phyloP scores from a whole-genome alignment of 2,888 invertebrate genomes.

The Dinocampus coccinellae region DNA sequence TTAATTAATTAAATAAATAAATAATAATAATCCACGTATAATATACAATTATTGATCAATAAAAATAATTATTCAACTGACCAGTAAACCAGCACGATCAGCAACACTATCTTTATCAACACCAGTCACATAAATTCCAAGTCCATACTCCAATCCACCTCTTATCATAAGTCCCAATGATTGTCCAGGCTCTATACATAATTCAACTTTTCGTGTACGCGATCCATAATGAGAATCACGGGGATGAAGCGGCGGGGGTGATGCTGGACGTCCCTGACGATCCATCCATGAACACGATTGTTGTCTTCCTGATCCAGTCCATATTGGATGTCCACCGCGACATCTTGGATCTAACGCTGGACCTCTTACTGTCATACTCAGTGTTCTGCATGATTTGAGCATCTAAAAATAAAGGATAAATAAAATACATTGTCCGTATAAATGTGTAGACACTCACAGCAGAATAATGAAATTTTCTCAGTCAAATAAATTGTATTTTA shows the following conservation, averaged over 20 bases:
- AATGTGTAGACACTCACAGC: too few species aligned
- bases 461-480: not conserved
- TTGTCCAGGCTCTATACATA: conserved; percentile 90
- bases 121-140: conserved; percentile 96
- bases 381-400: conserved; percentile 88
- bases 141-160: conserved; percentile 94
- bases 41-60: not conserved
- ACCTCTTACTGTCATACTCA: conserved; percentile 90
- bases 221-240: conserved; percentile 67
- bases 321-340: conserved; percentile 69
- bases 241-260: conserved; percentile 82
- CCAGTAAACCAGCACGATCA: conserved; percentile 90
- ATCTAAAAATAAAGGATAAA: conserved; percentile 74
- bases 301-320: conserved; percentile 69
- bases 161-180: conserved; percentile 94
- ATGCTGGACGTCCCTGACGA: conserved; percentile 87
- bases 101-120: conserved; percentile 95
- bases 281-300: conserved; percentile 97
- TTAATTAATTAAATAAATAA: not conserved
- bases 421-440: not conserved
- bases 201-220: conserved; percentile 77
- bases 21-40: conserved; percentile 1
- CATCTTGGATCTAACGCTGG: conserved; percentile 78
- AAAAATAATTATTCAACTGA: conserved; percentile 63
- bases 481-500: not conserved